These are phyloP conservation scores for Polyommatus iphigenia DNA, from an alignment of 2,888 invertebrate species.

Conservation along the genomic window DNA sequence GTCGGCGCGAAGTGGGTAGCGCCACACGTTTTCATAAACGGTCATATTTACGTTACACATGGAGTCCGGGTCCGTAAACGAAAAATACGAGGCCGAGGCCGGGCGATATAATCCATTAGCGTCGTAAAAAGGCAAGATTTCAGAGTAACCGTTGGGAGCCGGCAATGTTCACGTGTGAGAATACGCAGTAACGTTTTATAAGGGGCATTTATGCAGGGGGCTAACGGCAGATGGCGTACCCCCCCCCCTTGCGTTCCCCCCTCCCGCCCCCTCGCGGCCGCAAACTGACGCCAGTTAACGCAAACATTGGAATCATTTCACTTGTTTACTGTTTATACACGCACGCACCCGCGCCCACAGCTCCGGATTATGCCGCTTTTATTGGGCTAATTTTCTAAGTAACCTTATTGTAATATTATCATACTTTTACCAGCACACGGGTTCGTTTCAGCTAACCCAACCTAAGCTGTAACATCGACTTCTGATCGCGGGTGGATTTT, in stretches of 20 bases:
- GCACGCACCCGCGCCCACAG: slow-evolving; percentile 30
- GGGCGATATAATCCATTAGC: slow-evolving; percentile 75
- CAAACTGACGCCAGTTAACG: slow-evolving; percentile 74
- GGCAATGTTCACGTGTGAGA: slow-evolving; percentile 68
- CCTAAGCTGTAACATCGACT: background rate
- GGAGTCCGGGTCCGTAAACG: slow-evolving; percentile 52
- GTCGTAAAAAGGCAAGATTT: slow-evolving; percentile 73
- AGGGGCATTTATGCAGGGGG: slow-evolving; percentile 48
- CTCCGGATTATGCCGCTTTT: background rate
- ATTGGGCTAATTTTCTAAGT: background rate
- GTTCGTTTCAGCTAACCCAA: background rate
- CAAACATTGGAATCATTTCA: slow-evolving; percentile 71
- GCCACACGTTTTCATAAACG: slow-evolving; percentile 18
- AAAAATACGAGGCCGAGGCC: slow-evolving; percentile 61
- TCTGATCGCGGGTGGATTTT: background rate
- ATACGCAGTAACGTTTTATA: slow-evolving; percentile 79
- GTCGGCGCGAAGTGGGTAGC: background rate
- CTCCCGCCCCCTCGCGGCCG: slow-evolving; percentile 58
- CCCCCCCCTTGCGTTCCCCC: slow-evolving; percentile 32
- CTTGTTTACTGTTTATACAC: slow-evolving; percentile 52
- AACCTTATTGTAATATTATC: background rate
- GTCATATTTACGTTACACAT: slow-evolving; percentile 38
- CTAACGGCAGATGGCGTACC: background rate
- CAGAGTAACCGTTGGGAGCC: slow-evolving; percentile 68
- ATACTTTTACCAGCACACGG: background rate